Base-by-base conservation (phyloP, 2,797 vertebrate genomes). In the Leucoraja ocellata region DNA sequence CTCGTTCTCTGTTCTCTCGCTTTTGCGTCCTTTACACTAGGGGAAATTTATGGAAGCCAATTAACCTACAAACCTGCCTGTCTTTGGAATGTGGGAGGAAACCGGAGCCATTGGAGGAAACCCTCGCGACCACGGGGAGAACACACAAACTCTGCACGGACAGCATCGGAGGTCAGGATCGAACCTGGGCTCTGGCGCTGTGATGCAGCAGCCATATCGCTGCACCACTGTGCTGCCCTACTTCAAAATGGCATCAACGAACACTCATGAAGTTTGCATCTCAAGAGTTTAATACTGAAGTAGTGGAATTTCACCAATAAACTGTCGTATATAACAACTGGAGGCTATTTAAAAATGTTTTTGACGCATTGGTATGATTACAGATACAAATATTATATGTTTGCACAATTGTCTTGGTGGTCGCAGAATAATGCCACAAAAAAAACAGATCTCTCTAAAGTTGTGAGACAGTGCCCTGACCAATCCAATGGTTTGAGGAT, bases 371-470 rank as follows among this genome's bases (percentile, higher is more conserved):
- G 16, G 36, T 28, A 58, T 92, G 39, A 54, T 92, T 76, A 58
- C 71, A 46, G 68, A 91, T 74, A 74, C 25, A 32, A 74, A 91
- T 39, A 23, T 74, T 91, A 28, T 54, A 92, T 76, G 90, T 39
- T 74, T 71, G 76, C 71, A 74, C 90, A 76, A 76, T 92, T 23
- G 39, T 76, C 28, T 92, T 73, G 8, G 90, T 92, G 90, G 71
- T 76, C 90, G 76, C 90, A 73, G 68, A 74, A 92, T 92, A 92
- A 92, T 92, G 76, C 39, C 23, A 76, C 13, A 25, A 54, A 54
- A 46, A 54, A 74, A 58, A 11, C 39, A 54, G 73, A 54, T 32
- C 39, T 92, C 39, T 25, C 76, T 92, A 76, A 25, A 76, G 74
- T 92, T 74, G 46, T 54, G 25, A 92, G 71, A 46, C 68, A 2